phyloP scores from a whole-genome alignment of 2,797 vertebrate species.

The Heteromormyrus szaboi region DNA sequence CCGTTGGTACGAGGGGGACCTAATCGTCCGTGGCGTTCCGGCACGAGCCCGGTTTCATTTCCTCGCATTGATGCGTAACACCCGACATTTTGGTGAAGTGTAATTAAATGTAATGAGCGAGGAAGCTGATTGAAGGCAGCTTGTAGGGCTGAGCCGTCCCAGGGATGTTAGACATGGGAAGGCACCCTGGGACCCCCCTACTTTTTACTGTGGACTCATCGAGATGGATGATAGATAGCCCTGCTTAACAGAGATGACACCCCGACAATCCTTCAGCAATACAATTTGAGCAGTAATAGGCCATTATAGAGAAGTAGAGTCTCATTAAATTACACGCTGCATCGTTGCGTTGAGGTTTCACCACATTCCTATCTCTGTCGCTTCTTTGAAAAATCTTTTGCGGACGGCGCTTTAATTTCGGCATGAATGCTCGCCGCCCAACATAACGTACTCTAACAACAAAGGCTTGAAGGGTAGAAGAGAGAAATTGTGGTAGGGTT shows the following conservation, averaged over 20 bases:
- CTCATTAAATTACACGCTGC: conserved; percentile 14
- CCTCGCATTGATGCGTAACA: background rate
- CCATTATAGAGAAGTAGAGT: conserved; percentile 51
- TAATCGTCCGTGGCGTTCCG: background rate
- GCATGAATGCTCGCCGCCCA: background rate
- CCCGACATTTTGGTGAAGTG: background rate
- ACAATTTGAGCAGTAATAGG: conserved; percentile 64
- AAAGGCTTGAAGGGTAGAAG: conserved; percentile 50
- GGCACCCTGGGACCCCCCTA: background rate
- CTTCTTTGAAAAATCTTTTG: conserved; percentile 15
- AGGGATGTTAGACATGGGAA: background rate
- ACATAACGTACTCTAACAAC: conserved; percentile 51
- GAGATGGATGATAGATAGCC: conserved; percentile 24
- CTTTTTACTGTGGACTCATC: conserved; percentile 28
- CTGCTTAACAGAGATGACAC: conserved; percentile 62
- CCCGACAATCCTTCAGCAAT: conserved; percentile 54
- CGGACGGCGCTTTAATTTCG: background rate
- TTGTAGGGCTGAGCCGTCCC: background rate
- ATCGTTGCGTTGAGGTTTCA: conserved; percentile 3
- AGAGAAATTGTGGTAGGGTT: conserved; percentile 47
- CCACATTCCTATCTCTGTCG: background rate
- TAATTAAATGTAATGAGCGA: background rate
- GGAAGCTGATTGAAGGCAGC: background rate
- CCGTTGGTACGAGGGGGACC: background rate
- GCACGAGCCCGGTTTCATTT: background rate